These are phyloP conservation scores for Chaetogeoica ovagalla DNA, from an alignment of 2,888 invertebrate genomes.

Conservation along the genomic window DNA sequence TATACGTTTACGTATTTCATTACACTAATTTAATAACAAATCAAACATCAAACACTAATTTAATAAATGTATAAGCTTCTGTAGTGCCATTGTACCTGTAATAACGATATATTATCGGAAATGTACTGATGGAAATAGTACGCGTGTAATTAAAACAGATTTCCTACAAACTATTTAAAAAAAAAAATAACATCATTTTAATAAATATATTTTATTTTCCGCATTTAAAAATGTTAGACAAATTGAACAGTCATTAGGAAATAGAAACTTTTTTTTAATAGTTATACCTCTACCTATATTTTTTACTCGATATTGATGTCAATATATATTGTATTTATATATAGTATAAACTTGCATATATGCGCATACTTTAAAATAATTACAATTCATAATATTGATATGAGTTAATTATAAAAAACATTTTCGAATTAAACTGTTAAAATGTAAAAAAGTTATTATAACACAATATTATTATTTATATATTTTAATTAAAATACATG, in stretches of 20 bases:
- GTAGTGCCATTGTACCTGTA: no score
- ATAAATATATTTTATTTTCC: neutral
- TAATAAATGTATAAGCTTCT: neutral
- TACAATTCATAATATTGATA: neutral
- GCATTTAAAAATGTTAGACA: neutral
- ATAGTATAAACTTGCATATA: no score
- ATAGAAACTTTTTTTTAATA: no score
- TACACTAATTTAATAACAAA: neutral
- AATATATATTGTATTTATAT: no score
- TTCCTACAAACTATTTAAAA: neutral
- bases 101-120: neutral
- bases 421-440: neutral
- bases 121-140: neutral
- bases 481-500: no score
- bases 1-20: neutral
- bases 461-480: no score
- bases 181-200: neutral
- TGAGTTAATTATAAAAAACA: slow-evolving; percentile 4
- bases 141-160: neutral
- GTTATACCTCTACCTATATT: no score
- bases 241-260: neutral
- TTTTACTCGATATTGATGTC: no score
- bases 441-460: neutral
- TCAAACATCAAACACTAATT: neutral
- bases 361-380: no score